Conservation (phyloP, 1,140 invertebrate species). For the Armadillidium nasatum region DNA sequence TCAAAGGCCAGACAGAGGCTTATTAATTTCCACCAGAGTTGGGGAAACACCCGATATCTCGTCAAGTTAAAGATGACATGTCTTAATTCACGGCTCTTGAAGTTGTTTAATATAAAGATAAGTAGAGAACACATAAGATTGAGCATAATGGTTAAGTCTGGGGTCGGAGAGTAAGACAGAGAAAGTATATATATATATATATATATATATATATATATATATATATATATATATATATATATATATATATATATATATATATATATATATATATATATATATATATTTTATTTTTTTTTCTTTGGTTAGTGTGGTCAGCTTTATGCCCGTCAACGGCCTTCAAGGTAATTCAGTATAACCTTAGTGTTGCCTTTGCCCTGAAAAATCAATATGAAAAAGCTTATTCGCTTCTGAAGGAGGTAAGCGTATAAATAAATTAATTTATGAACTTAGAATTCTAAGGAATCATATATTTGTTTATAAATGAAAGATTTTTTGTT, state of each 20-base stretch:
- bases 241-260: not conserved
- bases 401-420: not conserved
- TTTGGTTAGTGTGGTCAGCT: not conserved
- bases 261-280: not conserved
- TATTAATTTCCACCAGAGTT: too few relatives aligned
- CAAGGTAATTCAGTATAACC: constrained; percentile 19
- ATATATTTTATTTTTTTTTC: not conserved
- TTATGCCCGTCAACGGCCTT: not conserved
- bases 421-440: not conserved
- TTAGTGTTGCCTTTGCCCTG: constrained; percentile 20
- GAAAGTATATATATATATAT: constrained; percentile 1
- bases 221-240: not conserved
- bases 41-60: too few relatives aligned
- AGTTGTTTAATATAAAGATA: too few relatives aligned
- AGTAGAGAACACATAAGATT: too few relatives aligned
- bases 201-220: not conserved
- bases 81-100: too few relatives aligned
- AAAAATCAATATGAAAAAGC: constrained; percentile 20
- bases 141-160: too few relatives aligned
- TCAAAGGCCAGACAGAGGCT: too few relatives aligned
- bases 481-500: not conserved
- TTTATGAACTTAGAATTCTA: not conserved
- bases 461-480: not conserved
- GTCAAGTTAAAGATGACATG: too few relatives aligned
- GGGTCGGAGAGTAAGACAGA: too few relatives aligned